A percentile compares a stretch with the other conserved stretches of the same genome.
phyloP scores from a whole-genome alignment of 2,888 invertebrate genomes.

The Poecilus cupreus region DNA sequence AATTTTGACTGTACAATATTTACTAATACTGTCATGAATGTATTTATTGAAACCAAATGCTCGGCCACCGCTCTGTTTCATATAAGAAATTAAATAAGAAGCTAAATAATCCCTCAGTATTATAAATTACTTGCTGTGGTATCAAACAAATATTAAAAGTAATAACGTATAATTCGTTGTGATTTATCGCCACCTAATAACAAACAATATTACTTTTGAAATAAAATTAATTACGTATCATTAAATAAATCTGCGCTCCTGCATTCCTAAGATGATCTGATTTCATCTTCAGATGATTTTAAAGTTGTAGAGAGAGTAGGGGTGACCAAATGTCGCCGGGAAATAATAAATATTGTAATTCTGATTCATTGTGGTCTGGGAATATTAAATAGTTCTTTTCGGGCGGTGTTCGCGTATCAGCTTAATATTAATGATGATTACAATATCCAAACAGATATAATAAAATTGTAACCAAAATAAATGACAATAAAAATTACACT shows the following conservation, averaged over 20 bases:
- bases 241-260: neutral
- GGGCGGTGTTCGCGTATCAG: conserved; percentile 51
- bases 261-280: neutral
- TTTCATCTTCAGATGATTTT: too few relatives aligned
- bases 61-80: too few relatives aligned
- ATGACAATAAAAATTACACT: conserved; percentile 61
- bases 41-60: too few relatives aligned
- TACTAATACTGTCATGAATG: too few relatives aligned
- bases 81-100: too few relatives aligned
- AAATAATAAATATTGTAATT: conserved; percentile 55
- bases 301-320: neutral
- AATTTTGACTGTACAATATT: too few relatives aligned
- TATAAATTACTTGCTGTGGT: too few relatives aligned
- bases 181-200: too few relatives aligned
- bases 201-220: neutral
- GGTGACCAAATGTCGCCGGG: conserved; percentile 26
- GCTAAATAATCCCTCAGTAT: too few relatives aligned
- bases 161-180: too few relatives aligned
- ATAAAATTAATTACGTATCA: neutral
- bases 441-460: conserved; percentile 61
- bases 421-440: conserved; percentile 59
- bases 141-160: too few relatives aligned
- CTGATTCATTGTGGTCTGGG: conserved; percentile 56
- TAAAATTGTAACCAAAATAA: conserved; percentile 62
- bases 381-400: conserved; percentile 58